phyloP scores from a whole-genome alignment of 2,797 vertebrate species.

The Hirundo rustica region DNA sequence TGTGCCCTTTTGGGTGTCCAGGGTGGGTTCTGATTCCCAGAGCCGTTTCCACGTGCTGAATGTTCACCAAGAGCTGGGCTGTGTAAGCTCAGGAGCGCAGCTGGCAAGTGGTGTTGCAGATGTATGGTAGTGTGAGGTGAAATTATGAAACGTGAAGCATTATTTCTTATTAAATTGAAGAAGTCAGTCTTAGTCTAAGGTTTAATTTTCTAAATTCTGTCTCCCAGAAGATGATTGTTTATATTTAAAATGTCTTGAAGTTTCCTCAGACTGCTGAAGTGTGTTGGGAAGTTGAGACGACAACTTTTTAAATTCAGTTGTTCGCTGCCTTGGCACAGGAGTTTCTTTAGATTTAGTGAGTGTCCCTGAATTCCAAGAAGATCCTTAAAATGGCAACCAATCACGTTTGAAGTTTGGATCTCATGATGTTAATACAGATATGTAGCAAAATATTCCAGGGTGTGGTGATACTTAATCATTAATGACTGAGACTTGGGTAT shows the following conservation, averaged over 20 bases:
- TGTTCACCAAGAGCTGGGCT: not conserved
- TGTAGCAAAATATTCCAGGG: conserved; percentile 47
- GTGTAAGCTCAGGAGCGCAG: not conserved
- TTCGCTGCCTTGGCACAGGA: not conserved
- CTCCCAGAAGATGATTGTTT: not conserved
- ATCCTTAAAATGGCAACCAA: conserved; percentile 5
- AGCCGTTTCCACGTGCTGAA: not conserved
- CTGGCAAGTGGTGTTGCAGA: not conserved
- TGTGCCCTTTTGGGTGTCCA: not conserved
- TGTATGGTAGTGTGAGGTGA: not conserved
- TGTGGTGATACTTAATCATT: conserved; percentile 58
- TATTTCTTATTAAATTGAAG: not conserved
- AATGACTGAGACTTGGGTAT: conserved; percentile 55
- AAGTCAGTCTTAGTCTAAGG: not conserved
- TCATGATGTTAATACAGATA: conserved; percentile 57
- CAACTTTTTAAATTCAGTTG: not conserved
- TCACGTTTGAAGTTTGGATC: conserved; percentile 47
- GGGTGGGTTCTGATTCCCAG: not conserved
- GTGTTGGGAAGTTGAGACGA: not conserved
- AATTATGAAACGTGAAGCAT: not conserved
- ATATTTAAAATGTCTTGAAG: not conserved
- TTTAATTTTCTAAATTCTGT: not conserved
- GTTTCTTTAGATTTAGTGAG: not conserved
- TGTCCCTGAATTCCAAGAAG: not conserved
- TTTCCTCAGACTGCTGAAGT: not conserved